These are phyloP conservation scores for Lingula anatina DNA, from an alignment of 2,888 invertebrate genomes.

Conservation along the genomic window DNA sequence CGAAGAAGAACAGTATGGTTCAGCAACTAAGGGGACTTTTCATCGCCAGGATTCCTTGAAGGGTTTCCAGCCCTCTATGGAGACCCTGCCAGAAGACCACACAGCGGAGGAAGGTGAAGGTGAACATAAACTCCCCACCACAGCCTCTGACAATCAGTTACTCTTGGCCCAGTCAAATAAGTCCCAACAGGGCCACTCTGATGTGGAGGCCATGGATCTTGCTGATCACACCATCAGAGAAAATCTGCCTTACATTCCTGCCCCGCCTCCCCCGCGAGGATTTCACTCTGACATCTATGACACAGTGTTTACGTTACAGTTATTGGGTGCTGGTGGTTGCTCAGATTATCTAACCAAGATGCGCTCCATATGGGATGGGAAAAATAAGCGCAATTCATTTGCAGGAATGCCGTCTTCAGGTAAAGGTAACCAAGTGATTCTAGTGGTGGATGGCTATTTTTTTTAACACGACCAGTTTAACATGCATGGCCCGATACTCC, in stretches of 20 bases:
- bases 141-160: too few relatives aligned
- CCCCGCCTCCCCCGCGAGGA: conserved; percentile 23
- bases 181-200: conserved; percentile 3
- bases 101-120: conserved; percentile 5
- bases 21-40: too few relatives aligned
- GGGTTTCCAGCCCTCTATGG: background rate
- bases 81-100: background rate
- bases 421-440: background rate
- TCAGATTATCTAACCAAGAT: conserved; percentile 41
- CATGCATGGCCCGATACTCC: too few relatives aligned
- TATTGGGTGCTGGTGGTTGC: conserved; percentile 28
- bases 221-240: background rate
- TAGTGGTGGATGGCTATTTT: too few relatives aligned
- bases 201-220: background rate
- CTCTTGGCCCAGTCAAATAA: too few relatives aligned
- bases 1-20: too few relatives aligned
- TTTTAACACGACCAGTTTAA: too few relatives aligned
- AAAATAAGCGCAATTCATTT: too few relatives aligned
- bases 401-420: too few relatives aligned
- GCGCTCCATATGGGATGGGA: conserved; percentile 41
- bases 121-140: background rate
- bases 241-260: conserved; percentile 9
- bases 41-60: too few relatives aligned
- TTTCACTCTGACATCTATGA: conserved; percentile 47
- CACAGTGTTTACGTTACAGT: conserved; percentile 47